Evolutionary conservation across 2,113 vertebrate species (phyloP).

Genomic region (Eudyptes chrysolophus): DNA sequence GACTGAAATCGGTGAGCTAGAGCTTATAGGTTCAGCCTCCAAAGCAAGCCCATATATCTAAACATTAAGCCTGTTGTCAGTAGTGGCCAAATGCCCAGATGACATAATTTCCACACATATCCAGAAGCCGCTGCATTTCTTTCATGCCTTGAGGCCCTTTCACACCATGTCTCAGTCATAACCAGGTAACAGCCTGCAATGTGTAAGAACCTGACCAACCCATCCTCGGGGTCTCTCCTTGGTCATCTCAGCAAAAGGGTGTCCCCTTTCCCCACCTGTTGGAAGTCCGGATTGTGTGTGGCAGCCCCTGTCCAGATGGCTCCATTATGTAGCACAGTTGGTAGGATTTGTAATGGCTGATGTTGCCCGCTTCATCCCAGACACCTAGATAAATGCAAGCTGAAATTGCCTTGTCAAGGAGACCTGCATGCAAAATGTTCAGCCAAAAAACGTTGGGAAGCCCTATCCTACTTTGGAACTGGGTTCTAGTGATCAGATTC

Average conservation of each 20-base stretch:
- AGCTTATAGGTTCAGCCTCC: background rate
- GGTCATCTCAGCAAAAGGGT: background rate
- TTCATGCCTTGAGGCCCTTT: background rate
- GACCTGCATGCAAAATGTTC: background rate
- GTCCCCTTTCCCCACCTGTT: background rate
- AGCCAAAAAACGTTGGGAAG: background rate
- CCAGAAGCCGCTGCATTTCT: background rate
- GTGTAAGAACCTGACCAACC: accelerated
- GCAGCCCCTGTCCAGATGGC: background rate
- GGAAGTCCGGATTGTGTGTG: accelerated
- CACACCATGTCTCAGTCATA: accelerated
- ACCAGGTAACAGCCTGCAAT: background rate
- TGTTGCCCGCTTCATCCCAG: background rate
- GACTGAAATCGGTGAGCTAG: background rate
- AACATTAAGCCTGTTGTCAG: background rate
- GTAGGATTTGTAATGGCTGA: background rate
- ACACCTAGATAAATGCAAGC: background rate
- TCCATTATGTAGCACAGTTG: background rate
- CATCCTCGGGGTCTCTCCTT: background rate
- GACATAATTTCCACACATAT: accelerated
- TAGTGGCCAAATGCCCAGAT: background rate
- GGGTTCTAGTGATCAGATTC: background rate
- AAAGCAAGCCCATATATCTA: background rate
- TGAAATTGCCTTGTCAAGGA: background rate
- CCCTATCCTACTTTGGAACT: background rate